Percentiles rank a stretch among this genome's conserved stretches.
Conservation (phyloP, 2,113 vertebrate genomes). For the Epinephelus lanceolatus region DNA sequence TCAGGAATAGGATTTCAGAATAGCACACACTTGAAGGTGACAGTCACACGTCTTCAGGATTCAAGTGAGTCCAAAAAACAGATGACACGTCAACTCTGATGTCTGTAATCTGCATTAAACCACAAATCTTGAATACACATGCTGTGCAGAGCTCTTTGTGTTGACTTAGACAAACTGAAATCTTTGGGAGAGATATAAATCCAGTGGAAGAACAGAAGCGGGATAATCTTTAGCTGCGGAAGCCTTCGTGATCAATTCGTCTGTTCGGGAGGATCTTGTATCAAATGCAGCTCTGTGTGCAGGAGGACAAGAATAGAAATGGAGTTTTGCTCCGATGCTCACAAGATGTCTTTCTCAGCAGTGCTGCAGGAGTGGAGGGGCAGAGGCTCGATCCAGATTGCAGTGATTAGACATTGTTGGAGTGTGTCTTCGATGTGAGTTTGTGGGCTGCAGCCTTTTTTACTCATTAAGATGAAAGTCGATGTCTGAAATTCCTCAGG, state of each 20-base stretch:
- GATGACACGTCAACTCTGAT: not conserved
- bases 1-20: conserved; percentile 19
- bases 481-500: conserved; percentile 22
- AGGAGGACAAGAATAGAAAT: conserved; percentile 60
- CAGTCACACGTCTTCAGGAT: not conserved
- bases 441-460: conserved; percentile 23
- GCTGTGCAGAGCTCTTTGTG: not conserved
- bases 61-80: conserved; percentile 16
- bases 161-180: conserved; percentile 38
- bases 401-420: conserved; percentile 42
- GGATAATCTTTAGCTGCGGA: conserved; percentile 16
- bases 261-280: conserved; percentile 35
- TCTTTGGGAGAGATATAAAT: conserved; percentile 34
- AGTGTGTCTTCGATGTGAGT: conserved; percentile 14
- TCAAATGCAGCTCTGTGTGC: conserved; percentile 37
- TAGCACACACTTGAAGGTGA: conserved; percentile 1
- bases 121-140: conserved; percentile 18
- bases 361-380: conserved; percentile 24
- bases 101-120: conserved; percentile 25
- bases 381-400: conserved; percentile 48
- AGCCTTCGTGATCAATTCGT: conserved; percentile 28
- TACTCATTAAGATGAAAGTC: conserved; percentile 14
- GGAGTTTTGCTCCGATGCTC: conserved; percentile 53
- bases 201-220: conserved; percentile 14
- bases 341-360: conserved; percentile 55